phyloP scores from a whole-genome alignment of 2,113 vertebrate genomes.

The Motacilla alba region DNA sequence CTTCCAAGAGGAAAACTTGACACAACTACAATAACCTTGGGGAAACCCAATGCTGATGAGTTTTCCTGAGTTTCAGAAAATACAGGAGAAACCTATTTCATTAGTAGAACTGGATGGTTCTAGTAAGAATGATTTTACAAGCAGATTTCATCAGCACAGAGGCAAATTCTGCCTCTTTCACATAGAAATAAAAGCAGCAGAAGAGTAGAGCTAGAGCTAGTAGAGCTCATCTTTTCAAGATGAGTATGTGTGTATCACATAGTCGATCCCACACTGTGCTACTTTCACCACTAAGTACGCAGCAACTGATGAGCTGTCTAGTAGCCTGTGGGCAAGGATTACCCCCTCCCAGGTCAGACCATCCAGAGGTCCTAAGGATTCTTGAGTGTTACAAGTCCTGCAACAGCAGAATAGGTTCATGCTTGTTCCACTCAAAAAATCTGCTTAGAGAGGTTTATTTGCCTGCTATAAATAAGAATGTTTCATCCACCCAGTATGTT shows the following conservation, averaged over 20 bases:
- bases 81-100: not conserved
- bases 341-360: not conserved
- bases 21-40: not conserved
- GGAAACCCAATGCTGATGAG: not conserved
- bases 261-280: rapidly evolving
- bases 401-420: not conserved
- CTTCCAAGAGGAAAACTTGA: not conserved
- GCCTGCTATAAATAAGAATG: not conserved
- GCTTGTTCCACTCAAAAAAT: not conserved
- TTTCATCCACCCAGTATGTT: not conserved
- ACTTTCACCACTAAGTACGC: not conserved
- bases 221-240: not conserved
- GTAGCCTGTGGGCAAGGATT: not conserved
- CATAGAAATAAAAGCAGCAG: not conserved
- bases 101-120: not conserved
- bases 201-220: too few species aligned
- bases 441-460: not conserved
- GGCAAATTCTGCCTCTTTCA: not conserved
- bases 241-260: not conserved
- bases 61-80: not conserved
- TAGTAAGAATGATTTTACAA: not conserved
- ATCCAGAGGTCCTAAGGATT: not conserved
- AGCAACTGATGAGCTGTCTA: not conserved
- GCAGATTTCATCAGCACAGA: not conserved
- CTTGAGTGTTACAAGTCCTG: not conserved